Conservation (phyloP, 2,888 invertebrate genomes). For the Spodoptera exigua region DNA sequence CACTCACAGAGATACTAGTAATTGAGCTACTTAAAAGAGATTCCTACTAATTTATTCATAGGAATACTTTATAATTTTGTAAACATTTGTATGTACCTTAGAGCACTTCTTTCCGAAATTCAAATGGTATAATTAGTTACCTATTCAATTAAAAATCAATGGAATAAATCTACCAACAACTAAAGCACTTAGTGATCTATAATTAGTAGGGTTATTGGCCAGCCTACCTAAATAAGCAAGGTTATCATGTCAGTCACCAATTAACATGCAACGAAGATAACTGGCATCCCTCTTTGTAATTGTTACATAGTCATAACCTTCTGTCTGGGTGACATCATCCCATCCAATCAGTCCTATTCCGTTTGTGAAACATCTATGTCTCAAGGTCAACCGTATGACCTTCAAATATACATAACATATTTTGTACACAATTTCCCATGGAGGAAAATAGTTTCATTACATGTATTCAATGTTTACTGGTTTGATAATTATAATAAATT, state of each 20-base stretch:
- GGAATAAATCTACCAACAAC: too few relatives aligned
- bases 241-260: conserved; percentile 68
- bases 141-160: too few relatives aligned
- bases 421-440: conserved; percentile 35
- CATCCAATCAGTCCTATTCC: conserved; percentile 69
- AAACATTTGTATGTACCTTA: too few relatives aligned
- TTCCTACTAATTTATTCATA: too few relatives aligned
- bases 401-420: conserved; percentile 28
- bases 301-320: conserved; percentile 66
- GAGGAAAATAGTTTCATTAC: conserved; percentile 12
- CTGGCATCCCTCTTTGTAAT: conserved; percentile 64
- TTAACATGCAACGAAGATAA: conserved; percentile 73
- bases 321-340: conserved; percentile 80
- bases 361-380: conserved; percentile 66
- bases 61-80: too few relatives aligned
- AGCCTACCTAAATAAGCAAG: conserved; percentile 59
- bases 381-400: conserved; percentile 65
- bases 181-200: conserved; percentile 10
- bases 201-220: conserved; percentile 8
- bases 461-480: neutral
- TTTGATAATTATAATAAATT: too few relatives aligned
- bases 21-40: too few relatives aligned
- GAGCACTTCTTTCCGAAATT: too few relatives aligned
- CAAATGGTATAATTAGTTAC: too few relatives aligned
- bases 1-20: too few relatives aligned